These are phyloP conservation scores for Sthenelais limicola DNA, from an alignment of 2,888 invertebrate genomes.

Conservation along the genomic window DNA sequence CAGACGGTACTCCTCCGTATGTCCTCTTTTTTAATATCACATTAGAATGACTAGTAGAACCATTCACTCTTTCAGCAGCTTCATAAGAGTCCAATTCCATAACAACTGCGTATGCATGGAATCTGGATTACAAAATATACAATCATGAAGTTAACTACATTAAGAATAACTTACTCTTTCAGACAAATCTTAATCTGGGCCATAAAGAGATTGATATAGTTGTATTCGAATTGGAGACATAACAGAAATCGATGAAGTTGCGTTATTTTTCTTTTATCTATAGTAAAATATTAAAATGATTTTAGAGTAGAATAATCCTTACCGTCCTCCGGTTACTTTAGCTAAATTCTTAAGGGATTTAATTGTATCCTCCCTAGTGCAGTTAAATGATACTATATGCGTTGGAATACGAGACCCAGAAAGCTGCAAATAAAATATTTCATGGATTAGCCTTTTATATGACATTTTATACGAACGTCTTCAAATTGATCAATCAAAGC, in stretches of 20 bases:
- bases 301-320: no score
- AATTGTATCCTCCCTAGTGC: conserved; percentile 65
- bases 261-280: no score
- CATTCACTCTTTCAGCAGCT: conserved; percentile 56
- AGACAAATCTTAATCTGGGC: no score
- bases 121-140: conserved; percentile 55
- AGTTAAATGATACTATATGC: conserved; percentile 70
- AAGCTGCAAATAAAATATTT: conserved; percentile 46
- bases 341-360: conserved; percentile 65
- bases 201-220: no score
- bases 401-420: conserved; percentile 60
- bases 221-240: no score
- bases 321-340: conserved; percentile 66
- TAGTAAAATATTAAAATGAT: no score
- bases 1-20: conserved; percentile 70
- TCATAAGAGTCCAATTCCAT: conserved; percentile 71
- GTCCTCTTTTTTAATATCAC: conserved; percentile 67
- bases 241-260: no score
- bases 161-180: no score
- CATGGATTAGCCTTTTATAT: no score
- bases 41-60: conserved; percentile 59
- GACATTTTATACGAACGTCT: no score
- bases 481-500: no score
- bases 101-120: conserved; percentile 70
- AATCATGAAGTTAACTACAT: background rate